Conservation (phyloP, 2,797 vertebrate species). For the Enteromius radiatus region DNA sequence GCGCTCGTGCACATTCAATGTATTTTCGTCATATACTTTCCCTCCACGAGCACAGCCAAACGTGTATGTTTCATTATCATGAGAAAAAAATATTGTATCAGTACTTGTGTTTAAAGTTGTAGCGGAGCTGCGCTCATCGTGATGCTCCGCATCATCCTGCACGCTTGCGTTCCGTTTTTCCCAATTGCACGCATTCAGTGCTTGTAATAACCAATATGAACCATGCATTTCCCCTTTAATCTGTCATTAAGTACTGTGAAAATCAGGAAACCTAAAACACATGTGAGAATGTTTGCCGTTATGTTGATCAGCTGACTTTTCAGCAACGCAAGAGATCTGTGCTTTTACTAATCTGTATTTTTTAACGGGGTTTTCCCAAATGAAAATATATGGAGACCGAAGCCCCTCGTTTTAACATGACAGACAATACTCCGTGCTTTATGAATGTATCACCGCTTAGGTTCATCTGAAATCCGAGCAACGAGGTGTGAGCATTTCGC, state of each 20-base stretch:
- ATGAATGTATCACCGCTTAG: neutral
- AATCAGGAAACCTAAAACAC: neutral
- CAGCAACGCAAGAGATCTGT: neutral
- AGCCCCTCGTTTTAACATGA: neutral
- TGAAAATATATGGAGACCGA: neutral
- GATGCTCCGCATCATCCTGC: neutral
- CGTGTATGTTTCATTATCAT: neutral
- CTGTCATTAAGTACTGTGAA: neutral
- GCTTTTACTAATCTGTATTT: neutral
- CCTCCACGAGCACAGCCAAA: neutral
- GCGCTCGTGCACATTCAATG: neutral
- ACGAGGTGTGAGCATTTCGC: constrained; percentile 14
- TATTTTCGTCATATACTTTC: neutral
- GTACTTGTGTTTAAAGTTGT: constrained; percentile 38
- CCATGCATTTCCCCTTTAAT: neutral
- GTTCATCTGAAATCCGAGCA: neutral
- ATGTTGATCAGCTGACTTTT: neutral
- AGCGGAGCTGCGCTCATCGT: constrained; percentile 2
- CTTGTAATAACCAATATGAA: neutral
- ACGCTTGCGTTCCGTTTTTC: neutral
- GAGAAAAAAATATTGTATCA: neutral
- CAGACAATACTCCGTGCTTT: neutral
- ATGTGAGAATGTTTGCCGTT: neutral
- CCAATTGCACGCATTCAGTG: neutral
- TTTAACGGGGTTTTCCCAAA: neutral